Conservation (phyloP, 1,140 invertebrate genomes). For the Elymnias hypermnestra region DNA sequence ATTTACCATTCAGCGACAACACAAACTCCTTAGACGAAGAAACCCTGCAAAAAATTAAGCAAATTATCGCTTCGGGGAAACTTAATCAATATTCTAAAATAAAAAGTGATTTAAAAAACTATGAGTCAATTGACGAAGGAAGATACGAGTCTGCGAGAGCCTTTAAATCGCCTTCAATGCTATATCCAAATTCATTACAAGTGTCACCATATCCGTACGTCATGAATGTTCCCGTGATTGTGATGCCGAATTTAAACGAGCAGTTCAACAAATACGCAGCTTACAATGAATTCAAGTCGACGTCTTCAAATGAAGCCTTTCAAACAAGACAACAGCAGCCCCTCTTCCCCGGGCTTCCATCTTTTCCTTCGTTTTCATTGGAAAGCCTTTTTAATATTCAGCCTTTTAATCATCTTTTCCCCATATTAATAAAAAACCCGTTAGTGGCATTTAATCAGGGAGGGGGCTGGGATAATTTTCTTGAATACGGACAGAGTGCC, state of each 20-base stretch:
- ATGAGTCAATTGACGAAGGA: constrained; percentile 17
- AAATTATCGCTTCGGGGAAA: constrained; percentile 52
- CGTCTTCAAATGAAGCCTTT: constrained; percentile 20
- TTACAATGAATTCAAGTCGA: constrained; percentile 21
- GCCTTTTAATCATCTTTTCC: constrained; percentile 74
- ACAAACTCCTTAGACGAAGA: constrained; percentile 42
- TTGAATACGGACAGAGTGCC: constrained; percentile 77
- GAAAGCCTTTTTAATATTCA: constrained; percentile 41
- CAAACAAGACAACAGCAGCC: constrained; percentile 39
- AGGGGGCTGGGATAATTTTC: constrained; percentile 71
- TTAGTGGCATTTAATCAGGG: constrained; percentile 66
- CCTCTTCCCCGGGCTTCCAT: constrained; percentile 20
- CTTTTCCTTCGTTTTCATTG: constrained; percentile 34
- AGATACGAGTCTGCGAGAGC: constrained; percentile 31
- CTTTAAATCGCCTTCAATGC: constrained; percentile 24
- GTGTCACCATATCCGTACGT: constrained; percentile 37
- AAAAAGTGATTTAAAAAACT: constrained; percentile 28
- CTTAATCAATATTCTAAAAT: constrained; percentile 20
- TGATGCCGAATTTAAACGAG: constrained; percentile 34
- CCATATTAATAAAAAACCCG: constrained; percentile 76
- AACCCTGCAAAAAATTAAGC: constrained; percentile 46
- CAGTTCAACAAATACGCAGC: constrained; percentile 20
- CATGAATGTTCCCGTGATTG: constrained; percentile 46
- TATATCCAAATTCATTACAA: constrained; percentile 19
- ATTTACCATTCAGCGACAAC: constrained; percentile 29